Percentiles rank a stretch among this genome's conserved stretches.
phyloP scores from a whole-genome alignment of 1,140 invertebrate genomes.

The Grapholita molesta region DNA sequence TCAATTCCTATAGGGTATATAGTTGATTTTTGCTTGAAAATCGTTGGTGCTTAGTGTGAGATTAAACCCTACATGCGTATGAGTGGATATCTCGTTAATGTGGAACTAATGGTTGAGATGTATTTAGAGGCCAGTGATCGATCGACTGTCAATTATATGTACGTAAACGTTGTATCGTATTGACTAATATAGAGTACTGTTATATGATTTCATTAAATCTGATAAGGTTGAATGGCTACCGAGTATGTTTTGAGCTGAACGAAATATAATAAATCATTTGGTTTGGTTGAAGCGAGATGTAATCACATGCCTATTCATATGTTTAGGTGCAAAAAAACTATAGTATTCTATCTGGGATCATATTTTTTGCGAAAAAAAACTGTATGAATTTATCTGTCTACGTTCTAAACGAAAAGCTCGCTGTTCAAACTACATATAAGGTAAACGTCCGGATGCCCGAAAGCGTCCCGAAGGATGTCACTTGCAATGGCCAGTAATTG shows the following conservation, averaged over 20 bases:
- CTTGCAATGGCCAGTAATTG: too few species aligned
- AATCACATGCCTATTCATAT: not conserved
- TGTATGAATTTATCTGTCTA: too few species aligned
- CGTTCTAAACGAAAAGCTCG: too few species aligned
- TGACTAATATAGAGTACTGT: not conserved
- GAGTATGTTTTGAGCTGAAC: not conserved
- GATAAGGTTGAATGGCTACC: slow-evolving; percentile 5
- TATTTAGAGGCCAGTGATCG: not conserved
- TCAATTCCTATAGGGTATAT: too few species aligned
- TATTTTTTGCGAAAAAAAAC: too few species aligned
- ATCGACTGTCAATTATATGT: slow-evolving; percentile 9
- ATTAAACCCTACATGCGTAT: slow-evolving; percentile 7
- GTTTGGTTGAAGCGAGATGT: not conserved
- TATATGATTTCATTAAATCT: slow-evolving; percentile 15
- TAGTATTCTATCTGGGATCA: too few species aligned
- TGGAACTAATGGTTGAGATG: slow-evolving; percentile 13
- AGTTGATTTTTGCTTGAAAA: not conserved
- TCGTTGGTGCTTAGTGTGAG: not conserved
- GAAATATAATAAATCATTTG: not conserved
- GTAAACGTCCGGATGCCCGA: too few species aligned
- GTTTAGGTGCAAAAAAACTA: not conserved
- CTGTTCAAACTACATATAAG: too few species aligned
- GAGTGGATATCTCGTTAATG: slow-evolving; percentile 14
- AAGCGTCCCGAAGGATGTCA: too few species aligned
- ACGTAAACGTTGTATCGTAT: slow-evolving; percentile 7